A percentile compares a stretch with the other conserved stretches of the same genome.
Conservation (phyloP, 2,113 vertebrate genomes). For the Corvus cornix region DNA sequence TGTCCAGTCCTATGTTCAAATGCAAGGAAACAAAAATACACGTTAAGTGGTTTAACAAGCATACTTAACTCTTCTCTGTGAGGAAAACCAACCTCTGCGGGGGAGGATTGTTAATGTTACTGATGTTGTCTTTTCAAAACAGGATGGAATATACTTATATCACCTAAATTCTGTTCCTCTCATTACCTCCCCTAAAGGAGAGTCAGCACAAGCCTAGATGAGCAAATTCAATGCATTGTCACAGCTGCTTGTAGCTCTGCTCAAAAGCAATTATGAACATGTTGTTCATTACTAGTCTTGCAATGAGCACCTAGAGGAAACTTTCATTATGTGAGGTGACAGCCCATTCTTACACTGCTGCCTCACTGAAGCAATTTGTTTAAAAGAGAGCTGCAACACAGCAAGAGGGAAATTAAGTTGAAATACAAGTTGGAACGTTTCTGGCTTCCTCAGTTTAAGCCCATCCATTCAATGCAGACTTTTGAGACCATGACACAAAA, state of each 20-base stretch:
- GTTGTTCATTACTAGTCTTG: background rate
- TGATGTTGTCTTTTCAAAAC: background rate
- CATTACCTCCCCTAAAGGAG: background rate
- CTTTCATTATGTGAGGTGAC: background rate
- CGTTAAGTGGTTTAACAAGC: background rate
- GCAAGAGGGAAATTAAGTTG: background rate
- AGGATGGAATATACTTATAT: background rate
- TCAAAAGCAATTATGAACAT: background rate
- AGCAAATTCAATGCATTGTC: background rate
- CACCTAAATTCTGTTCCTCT: background rate
- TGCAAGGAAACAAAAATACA: background rate
- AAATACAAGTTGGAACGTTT: background rate
- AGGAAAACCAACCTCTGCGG: background rate
- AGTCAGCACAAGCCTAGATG: background rate
- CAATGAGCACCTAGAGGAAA: conserved; percentile 46
- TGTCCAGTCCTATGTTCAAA: background rate
- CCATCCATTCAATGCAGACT: background rate
- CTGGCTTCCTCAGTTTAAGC: background rate
- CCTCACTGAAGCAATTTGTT: background rate
- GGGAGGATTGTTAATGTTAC: background rate
- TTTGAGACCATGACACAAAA: background rate
- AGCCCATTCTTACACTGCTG: background rate
- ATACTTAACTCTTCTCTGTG: background rate
- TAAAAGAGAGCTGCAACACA: background rate
- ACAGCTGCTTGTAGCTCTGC: background rate